Evolutionary conservation across 2,113 vertebrate species (phyloP), one percentile per base, ranked within the genome.

Genomic region (Neofelis nebulosa): DNA sequence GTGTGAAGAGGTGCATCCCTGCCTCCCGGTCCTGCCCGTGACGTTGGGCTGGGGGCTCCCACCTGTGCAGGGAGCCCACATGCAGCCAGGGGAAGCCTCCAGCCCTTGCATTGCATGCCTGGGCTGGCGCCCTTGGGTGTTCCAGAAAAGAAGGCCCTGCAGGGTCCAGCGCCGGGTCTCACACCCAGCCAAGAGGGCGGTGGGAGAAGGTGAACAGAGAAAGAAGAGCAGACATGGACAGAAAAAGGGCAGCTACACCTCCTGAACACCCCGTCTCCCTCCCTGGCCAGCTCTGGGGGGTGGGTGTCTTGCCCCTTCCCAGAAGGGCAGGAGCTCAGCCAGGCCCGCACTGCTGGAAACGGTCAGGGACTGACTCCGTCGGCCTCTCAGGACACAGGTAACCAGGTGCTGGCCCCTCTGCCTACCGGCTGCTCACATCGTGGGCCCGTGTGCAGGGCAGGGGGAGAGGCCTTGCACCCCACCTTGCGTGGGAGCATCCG

Each of bases 121-220:
- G 92, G 88, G 45, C 18, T 94, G 33, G 52, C 11, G 16, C 31
- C 57, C 91, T 66, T 94, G 96, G 96, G 89, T 97, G 86, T 91
- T 91, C 76, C 88, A 15, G 50, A 21, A 50, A n/a, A 31, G 68
- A 52, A 55, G 63, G 55, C 16, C 38, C 23, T 36, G 27, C 23
- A 48, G 41, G 3, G 66, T 29, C 12, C 18, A 48, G 21, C 25
- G 15, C 38, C 19, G 48, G 38, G 38, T 63, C 23, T 38, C 41
- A 50, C 18, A 3, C 18, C 19, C 52, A 63, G 52, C 27, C n/a
- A 31, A 18, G n/a, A 71, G 11, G 29, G 31, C 15, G 21, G 23
- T 15, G 15, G 21, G 66, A 74, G 41, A 68, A 45, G 61, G 55
- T 0, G 2, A 52, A 68, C 15, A 79, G 23, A 63, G 52, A 33